Percentiles rank a stretch among this genome's conserved stretches.
Conservation (phyloP, 2,113 vertebrate species). For the Proteles cristata region DNA sequence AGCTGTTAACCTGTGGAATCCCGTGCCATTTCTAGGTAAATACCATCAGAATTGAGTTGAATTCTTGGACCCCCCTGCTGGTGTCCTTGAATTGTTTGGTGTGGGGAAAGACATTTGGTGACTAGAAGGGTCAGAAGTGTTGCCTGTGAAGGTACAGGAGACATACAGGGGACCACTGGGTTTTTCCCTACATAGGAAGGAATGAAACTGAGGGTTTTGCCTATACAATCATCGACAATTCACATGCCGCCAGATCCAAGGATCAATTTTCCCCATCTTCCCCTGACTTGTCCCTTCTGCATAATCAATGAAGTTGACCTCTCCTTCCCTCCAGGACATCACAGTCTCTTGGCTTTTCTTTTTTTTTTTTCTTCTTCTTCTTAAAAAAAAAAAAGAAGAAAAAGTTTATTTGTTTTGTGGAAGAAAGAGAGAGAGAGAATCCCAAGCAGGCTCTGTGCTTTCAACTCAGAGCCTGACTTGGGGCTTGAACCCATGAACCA, state of each 20-base stretch:
- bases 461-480: too few species aligned
- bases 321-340: background rate
- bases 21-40: background rate
- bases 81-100: background rate
- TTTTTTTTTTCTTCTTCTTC: background rate
- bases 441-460: too few species aligned
- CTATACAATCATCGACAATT: background rate
- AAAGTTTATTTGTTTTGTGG: too few species aligned
- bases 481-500: too few species aligned
- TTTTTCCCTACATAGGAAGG: background rate
- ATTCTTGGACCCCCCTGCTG: background rate
- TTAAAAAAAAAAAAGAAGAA: too few species aligned
- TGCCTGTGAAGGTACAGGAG: background rate
- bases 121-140: background rate
- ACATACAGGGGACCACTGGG: background rate
- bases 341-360: background rate
- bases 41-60: background rate
- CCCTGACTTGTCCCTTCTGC: background rate
- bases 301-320: background rate
- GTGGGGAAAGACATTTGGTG: background rate
- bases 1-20: background rate
- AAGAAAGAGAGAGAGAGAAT: too few species aligned
- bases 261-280: background rate
- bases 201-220: background rate
- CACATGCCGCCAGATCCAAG: background rate